Evolutionary conservation across 1,140 invertebrate genomes (phyloP).

Genomic region (Vanessa tameamea): DNA sequence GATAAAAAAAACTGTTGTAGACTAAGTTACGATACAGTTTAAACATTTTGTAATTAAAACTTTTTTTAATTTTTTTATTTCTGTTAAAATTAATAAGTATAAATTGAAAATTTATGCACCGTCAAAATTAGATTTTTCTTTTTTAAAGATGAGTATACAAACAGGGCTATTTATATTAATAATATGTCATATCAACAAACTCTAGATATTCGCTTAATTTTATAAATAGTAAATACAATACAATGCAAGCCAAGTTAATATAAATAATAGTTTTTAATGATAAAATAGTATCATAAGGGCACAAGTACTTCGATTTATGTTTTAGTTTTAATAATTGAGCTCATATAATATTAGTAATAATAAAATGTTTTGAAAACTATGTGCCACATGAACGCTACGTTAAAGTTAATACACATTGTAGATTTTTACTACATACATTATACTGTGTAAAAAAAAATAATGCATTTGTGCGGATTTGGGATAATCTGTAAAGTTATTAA

Average conservation of each 20-base stretch:
- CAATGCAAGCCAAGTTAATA: slow-evolving; percentile 17
- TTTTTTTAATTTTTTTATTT: neutral
- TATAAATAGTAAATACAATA: slow-evolving; percentile 10
- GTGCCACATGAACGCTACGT: slow-evolving; percentile 60
- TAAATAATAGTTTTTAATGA: slow-evolving; percentile 18
- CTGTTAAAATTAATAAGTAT: neutral
- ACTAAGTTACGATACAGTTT: slow-evolving; percentile 18
- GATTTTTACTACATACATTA: neutral
- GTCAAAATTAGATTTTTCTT: neutral
- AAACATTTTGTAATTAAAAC: slow-evolving; percentile 1
- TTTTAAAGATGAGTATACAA: neutral
- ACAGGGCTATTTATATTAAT: slow-evolving; percentile 18
- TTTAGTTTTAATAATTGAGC: slow-evolving; percentile 56
- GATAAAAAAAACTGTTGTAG: slow-evolving; percentile 36
- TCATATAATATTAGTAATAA: slow-evolving; percentile 47
- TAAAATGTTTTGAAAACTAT: slow-evolving; percentile 54
- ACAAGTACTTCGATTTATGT: slow-evolving; percentile 70
- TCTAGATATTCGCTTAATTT: slow-evolving; percentile 15
- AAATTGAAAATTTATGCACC: neutral
- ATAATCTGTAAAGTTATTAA: too few species aligned
- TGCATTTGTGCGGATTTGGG: too few species aligned
- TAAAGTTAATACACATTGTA: slow-evolving; percentile 11
- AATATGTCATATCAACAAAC: slow-evolving; percentile 15
- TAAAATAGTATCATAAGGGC: slow-evolving; percentile 52
- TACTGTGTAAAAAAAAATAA: too few species aligned